phyloP scores from a whole-genome alignment of 2,113 vertebrate species.

The Okapia johnstoni region DNA sequence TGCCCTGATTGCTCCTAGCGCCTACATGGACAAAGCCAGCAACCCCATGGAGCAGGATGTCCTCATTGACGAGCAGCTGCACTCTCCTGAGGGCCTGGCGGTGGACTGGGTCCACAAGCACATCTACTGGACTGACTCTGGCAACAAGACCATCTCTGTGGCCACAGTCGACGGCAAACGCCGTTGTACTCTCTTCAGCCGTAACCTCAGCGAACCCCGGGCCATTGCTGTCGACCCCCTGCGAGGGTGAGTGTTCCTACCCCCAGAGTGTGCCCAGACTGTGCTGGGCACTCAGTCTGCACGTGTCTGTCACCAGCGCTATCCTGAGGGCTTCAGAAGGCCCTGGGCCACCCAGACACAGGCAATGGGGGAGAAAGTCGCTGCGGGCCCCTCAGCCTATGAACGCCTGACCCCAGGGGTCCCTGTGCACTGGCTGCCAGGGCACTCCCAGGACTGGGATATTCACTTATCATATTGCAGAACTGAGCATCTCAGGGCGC shows the following conservation, averaged over 20 bases:
- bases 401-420: neutral
- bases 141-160: slow-evolving; percentile 96
- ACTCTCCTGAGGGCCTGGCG: slow-evolving; percentile 95
- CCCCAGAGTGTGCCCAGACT: no score
- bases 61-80: slow-evolving; percentile 90
- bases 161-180: slow-evolving; percentile 91
- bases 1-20: slow-evolving; percentile 78
- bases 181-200: slow-evolving; percentile 91
- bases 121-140: slow-evolving; percentile 98
- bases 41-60: slow-evolving; percentile 90
- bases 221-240: slow-evolving; percentile 95
- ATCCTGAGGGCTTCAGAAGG: neutral
- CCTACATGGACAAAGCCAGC: slow-evolving; percentile 95
- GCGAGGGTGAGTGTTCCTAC: slow-evolving; percentile 85
- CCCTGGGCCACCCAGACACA: neutral
- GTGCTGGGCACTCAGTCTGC: neutral
- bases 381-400: fast-evolving
- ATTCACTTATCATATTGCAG: neutral
- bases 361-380: neutral
- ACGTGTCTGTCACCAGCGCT: neutral
- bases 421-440: neutral
- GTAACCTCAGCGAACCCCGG: slow-evolving; percentile 91
- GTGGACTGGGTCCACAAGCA: slow-evolving; percentile 98
- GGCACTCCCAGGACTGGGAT: neutral
- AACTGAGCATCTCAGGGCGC: neutral